Base-by-base conservation (phyloP, 2,888 invertebrate genomes). In the Oasisia sp. region DNA sequence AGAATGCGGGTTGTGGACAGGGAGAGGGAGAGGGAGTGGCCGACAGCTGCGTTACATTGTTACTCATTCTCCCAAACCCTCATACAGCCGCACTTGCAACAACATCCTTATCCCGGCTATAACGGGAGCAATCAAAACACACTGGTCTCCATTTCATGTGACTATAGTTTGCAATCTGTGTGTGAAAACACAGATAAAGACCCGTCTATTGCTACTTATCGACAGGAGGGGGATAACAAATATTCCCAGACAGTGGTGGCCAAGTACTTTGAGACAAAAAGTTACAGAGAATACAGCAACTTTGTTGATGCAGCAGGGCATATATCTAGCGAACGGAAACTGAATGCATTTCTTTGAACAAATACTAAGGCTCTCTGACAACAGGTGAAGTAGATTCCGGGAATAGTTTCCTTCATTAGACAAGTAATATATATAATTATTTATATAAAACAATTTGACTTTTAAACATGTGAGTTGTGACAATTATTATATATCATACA, bases 91-190 rank as follows among this genome's bases (percentile, higher is more conserved):
- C 2, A 27, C 74, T 74, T 27, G 74, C 27, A 74, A 19, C 74
- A 74, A 74, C 74, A 74, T 74, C 74, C 74, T 74, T 74, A 74
- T 74, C 74, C 74, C n/a, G 27, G 27, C n/a, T 74, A 74, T 74
- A 74, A 74, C 74, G 74, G 74, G 27, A 74, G 74, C 74, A 74
- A 74, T 74, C 74, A 74, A 74, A 74, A 74, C 74, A 74, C 74
- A 74, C 74, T 27, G 74, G 74, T 74, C 74, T 74, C 74, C 74
- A 74, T 74, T 74, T 74, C 74, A 74, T 74, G 74, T 27, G 74
- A 74, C 74, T 74, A 74, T 74, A n/a, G 74, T 74, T 27, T n/a
- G 27, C 74, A 74, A 74, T 74, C 74, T 74, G 74, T 19, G 27
- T 74, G 74, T 27, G n/a, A 74, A 74, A 74, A 74, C 74, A 74